These are phyloP conservation scores for Plutella xylostella DNA, from an alignment of 2,888 invertebrate species.

Conservation along the genomic window DNA sequence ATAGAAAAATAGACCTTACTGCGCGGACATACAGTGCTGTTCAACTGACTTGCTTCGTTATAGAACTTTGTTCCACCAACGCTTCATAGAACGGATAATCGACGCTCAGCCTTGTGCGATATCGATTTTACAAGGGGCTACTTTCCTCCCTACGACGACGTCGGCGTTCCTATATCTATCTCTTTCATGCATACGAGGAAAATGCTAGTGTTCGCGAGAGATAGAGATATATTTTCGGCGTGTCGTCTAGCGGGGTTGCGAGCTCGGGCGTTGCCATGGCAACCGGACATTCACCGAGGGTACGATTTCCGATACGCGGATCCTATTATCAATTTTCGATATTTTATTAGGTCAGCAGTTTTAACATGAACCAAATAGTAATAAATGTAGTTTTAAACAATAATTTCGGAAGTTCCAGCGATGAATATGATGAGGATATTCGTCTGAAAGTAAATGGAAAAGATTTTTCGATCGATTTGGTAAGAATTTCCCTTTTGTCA, in stretches of 20 bases:
- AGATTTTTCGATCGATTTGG: constrained; percentile 39
- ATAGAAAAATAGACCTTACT: background rate
- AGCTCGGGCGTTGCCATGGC: constrained; percentile 47
- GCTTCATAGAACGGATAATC: constrained; percentile 47
- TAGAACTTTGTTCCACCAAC: constrained; percentile 19
- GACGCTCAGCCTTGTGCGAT: constrained; percentile 70
- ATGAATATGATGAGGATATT: too few species aligned
- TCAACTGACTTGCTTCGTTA: too few species aligned
- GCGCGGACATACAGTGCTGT: background rate
- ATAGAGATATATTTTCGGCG: constrained; percentile 17
- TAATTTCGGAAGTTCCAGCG: too few species aligned
- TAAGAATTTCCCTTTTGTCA: constrained; percentile 28
- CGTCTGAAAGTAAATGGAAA: constrained; percentile 23
- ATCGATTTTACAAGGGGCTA: constrained; percentile 63
- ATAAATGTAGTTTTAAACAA: constrained; percentile 33
- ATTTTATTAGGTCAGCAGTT: constrained; percentile 25
- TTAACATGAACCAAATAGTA: constrained; percentile 36
- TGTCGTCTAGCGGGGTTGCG: constrained; percentile 27
- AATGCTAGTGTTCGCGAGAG: constrained; percentile 25
- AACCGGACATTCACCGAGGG: constrained; percentile 46
- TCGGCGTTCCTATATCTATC: constrained; percentile 26
- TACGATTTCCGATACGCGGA: constrained; percentile 55
- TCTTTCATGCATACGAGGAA: constrained; percentile 23
- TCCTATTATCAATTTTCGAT: constrained; percentile 10
- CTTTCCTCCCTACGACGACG: constrained; percentile 30